These are phyloP conservation scores for Melitaea athalia DNA, from an alignment of 2,888 invertebrate genomes.

Conservation along the genomic window DNA sequence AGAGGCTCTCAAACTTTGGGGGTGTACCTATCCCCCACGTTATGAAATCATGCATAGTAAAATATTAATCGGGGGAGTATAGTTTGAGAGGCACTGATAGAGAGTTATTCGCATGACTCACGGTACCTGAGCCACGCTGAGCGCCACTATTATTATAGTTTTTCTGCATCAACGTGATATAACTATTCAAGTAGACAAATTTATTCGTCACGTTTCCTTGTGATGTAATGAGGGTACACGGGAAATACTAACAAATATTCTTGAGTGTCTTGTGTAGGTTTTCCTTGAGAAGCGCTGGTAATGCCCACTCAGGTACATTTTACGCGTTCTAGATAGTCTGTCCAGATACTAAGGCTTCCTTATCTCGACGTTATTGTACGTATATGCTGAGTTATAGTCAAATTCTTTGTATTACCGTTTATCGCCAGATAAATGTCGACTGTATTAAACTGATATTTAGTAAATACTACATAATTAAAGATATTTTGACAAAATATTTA, in stretches of 20 bases:
- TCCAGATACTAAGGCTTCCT: too few relatives aligned
- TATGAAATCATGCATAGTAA: too few relatives aligned
- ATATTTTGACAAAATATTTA: not conserved
- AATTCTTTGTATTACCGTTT: not conserved
- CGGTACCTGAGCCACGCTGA: constrained; percentile 20
- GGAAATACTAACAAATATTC: constrained; percentile 1
- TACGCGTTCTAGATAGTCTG: not conserved
- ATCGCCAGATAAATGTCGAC: not conserved
- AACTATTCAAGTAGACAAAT: constrained; percentile 5
- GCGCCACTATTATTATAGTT: constrained; percentile 32
- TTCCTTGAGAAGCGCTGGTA: not conserved
- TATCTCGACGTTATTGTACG: not conserved
- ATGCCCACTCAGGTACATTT: not conserved
- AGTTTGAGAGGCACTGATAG: not conserved
- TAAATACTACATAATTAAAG: too few relatives aligned
- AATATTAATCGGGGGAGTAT: not conserved
- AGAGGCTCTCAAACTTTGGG: not conserved
- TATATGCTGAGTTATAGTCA: not conserved
- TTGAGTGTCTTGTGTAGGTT: not conserved
- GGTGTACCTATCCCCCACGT: too few relatives aligned
- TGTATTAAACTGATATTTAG: not conserved
- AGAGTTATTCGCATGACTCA: constrained; percentile 59
- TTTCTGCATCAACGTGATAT: constrained; percentile 19
- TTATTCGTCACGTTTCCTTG: constrained; percentile 15
- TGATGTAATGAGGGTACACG: not conserved